A percentile compares a stretch with the other conserved stretches of the same genome.
phyloP scores from a whole-genome alignment of 2,113 vertebrate species.

The Rhinichthys klamathensis region DNA sequence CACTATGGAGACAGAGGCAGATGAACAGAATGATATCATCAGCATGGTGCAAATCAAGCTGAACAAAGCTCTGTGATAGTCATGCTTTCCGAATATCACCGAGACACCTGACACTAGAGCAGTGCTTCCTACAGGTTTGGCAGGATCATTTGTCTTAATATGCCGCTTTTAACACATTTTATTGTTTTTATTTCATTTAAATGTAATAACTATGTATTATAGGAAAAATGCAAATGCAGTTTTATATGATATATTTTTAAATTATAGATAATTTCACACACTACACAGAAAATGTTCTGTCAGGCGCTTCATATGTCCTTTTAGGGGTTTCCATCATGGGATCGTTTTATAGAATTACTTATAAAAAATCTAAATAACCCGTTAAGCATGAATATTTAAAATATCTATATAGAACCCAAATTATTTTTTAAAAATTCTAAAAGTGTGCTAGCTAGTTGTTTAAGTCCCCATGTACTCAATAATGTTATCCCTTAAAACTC shows the following conservation, averaged over 20 bases:
- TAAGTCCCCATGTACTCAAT: too few species aligned
- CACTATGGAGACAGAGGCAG: conserved; percentile 68
- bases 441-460: neutral
- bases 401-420: too few species aligned
- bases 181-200: neutral
- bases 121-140: neutral
- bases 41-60: conserved; percentile 33
- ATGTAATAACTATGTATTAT: neutral
- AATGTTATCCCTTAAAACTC: too few species aligned
- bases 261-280: neutral
- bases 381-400: too few species aligned
- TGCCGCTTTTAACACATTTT: too few species aligned
- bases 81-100: conserved; percentile 26
- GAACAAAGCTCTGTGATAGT: conserved; percentile 39
- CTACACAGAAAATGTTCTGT: neutral
- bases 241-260: neutral
- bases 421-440: too few species aligned
- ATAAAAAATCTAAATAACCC: too few species aligned
- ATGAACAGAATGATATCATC: conserved; percentile 46
- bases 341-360: too few species aligned
- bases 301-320: too few species aligned
- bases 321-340: too few species aligned
- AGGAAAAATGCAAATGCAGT: too few species aligned
- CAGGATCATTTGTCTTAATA: neutral
- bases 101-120: conserved; percentile 16